These are phyloP conservation scores for Darevskia mixta DNA, from an alignment of 2,797 vertebrate species.

Conservation along the genomic window DNA sequence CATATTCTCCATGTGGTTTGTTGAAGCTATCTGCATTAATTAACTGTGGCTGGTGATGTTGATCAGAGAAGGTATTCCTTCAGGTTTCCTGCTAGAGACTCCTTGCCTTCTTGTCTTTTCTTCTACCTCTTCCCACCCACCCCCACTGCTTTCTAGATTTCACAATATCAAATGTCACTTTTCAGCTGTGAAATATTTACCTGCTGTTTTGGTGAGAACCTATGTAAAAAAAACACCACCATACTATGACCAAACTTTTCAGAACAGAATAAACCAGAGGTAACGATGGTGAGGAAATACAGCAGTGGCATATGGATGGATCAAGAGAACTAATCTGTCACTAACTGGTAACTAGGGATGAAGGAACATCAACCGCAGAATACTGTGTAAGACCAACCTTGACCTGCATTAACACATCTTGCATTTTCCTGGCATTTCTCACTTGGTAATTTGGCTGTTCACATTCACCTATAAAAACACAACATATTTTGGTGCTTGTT, in stretches of 20 bases:
- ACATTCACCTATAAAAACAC: neutral
- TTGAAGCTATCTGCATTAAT: neutral
- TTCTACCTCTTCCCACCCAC: neutral
- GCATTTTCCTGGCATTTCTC: neutral
- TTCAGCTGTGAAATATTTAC: neutral
- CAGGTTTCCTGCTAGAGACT: neutral
- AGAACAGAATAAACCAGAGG: no score
- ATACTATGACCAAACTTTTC: no score
- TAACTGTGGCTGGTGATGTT: neutral
- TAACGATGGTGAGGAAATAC: no score
- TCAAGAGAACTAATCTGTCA: no score
- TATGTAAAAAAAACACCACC: no score
- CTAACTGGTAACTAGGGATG: no score
- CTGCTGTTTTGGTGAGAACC: neutral
- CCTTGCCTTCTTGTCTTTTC: neutral
- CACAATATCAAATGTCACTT: neutral
- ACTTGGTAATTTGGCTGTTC: neutral
- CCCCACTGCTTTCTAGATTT: neutral
- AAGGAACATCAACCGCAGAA: no score
- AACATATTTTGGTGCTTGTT: neutral
- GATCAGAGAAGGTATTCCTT: neutral
- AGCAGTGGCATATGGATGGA: no score
- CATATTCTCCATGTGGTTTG: neutral
- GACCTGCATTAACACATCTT: neutral
- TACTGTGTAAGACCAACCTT: no score